phyloP scores from a whole-genome alignment of 2,888 invertebrate genomes.

The Sisyra nigra region DNA sequence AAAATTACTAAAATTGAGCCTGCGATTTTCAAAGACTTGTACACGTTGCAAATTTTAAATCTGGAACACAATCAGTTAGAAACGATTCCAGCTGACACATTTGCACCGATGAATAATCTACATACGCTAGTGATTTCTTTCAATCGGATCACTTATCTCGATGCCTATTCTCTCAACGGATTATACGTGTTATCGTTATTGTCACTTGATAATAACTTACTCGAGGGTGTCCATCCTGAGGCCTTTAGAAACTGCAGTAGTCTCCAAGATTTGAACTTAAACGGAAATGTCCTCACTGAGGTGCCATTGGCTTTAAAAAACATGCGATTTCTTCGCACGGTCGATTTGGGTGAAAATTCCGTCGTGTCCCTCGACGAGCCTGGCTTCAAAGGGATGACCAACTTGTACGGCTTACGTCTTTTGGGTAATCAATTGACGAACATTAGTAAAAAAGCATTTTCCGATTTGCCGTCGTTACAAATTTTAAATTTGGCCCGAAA shows the following conservation, averaged over 20 bases:
- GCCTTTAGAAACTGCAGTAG: conserved; percentile 84
- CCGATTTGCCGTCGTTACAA: conserved; percentile 64
- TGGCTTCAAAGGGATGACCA: conserved; percentile 68
- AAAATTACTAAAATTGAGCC: conserved; percentile 65
- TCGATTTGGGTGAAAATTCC: conserved; percentile 84
- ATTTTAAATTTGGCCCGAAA: conserved; percentile 81
- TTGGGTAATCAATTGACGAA: conserved; percentile 78
- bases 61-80: conserved; percentile 72
- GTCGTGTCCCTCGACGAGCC: conserved; percentile 66
- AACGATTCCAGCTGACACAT: conserved; percentile 72
- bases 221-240: conserved; percentile 71
- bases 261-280: conserved; percentile 77
- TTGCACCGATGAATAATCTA: conserved; percentile 81
- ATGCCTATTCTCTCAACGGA: conserved; percentile 75
- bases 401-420: conserved; percentile 73
- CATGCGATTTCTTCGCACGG: conserved; percentile 70
- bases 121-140: conserved; percentile 76
- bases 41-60: conserved; percentile 72
- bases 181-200: conserved; percentile 72
- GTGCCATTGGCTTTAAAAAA: conserved; percentile 70
- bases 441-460: conserved; percentile 63
- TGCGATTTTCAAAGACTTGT: conserved; percentile 69
- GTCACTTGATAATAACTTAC: conserved; percentile 70
- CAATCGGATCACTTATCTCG: conserved; percentile 71
- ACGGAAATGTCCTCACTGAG: conserved; percentile 66